phyloP scores from a whole-genome alignment of 2,113 vertebrate species.

The Hippoglossus stenolepis region DNA sequence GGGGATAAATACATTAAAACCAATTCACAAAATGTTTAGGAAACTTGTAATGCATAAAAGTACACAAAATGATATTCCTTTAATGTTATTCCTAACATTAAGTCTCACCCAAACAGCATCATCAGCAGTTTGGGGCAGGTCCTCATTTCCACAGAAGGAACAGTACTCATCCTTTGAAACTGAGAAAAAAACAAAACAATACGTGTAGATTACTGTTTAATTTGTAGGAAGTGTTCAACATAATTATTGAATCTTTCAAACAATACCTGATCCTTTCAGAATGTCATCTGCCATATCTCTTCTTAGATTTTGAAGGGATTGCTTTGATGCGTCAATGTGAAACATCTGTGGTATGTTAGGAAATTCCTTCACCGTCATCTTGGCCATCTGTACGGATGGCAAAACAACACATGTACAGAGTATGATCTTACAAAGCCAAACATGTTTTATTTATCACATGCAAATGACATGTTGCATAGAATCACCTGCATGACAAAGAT shows the following conservation, averaged over 20 bases:
- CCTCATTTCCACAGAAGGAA: background rate
- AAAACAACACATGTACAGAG: too few relatives aligned
- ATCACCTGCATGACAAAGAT: constrained; percentile 6
- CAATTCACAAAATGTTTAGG: too few relatives aligned
- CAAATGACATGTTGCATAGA: background rate
- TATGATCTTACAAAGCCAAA: too few relatives aligned
- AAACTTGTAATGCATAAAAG: too few relatives aligned
- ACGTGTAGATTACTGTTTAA: background rate
- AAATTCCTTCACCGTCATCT: background rate
- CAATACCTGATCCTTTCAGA: background rate
- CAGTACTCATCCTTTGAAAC: background rate
- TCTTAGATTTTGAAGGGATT: background rate
- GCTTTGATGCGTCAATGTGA: background rate
- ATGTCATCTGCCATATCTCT: constrained; percentile 3
- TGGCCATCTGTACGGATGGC: too few relatives aligned
- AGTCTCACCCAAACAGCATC: background rate
- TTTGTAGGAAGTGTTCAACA: background rate
- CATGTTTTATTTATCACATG: background rate
- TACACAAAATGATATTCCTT: too few relatives aligned
- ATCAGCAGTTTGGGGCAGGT: background rate
- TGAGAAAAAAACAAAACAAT: background rate
- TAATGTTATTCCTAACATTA: too few relatives aligned
- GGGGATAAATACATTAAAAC: too few relatives aligned
- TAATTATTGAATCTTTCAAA: background rate
- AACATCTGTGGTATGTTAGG: background rate